Evolutionary conservation across 2,888 invertebrate genomes (phyloP).

Genomic region (Xestobium rufovillosum): DNA sequence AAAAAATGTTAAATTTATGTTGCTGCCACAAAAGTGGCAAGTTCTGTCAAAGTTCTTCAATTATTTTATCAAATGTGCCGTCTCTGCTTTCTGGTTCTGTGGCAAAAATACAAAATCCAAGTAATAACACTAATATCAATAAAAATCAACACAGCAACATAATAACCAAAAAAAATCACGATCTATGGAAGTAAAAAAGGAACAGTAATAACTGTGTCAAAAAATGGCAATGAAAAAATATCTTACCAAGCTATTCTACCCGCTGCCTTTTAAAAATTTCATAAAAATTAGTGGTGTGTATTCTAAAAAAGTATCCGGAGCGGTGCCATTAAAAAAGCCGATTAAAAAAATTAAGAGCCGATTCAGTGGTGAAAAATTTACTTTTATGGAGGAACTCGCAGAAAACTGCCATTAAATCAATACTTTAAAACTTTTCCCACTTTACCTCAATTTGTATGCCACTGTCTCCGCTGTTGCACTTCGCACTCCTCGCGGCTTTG

Average conservation of each 20-base stretch:
- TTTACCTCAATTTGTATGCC: slow-evolving; percentile 61
- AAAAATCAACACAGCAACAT: slow-evolving; percentile 1
- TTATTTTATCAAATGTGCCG: no score
- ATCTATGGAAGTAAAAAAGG: slow-evolving; percentile 19
- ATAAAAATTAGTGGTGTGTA: slow-evolving; percentile 35
- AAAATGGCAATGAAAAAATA: slow-evolving; percentile 31
- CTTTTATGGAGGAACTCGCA: no score
- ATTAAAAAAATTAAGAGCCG: slow-evolving; percentile 8
- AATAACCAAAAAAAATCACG: slow-evolving; percentile 12
- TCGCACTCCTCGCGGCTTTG: slow-evolving; percentile 60
- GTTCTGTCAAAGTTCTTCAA: no score
- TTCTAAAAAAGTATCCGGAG: slow-evolving; percentile 4
- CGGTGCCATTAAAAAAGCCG: no score
- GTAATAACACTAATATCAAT: no score
- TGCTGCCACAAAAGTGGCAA: no score
- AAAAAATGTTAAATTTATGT: no score
- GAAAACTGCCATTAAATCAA: no score
- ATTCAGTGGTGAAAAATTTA: not conserved
- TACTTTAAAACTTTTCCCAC: slow-evolving; percentile 13
- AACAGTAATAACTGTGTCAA: no score
- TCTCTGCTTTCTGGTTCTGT: no score
- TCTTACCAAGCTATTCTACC: slow-evolving; percentile 46
- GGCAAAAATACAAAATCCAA: no score
- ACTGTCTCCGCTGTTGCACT: slow-evolving; percentile 68
- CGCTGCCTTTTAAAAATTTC: slow-evolving; percentile 43